Evolutionary conservation across 2,888 invertebrate species (phyloP).

Genomic region (Hermodice carunculata): DNA sequence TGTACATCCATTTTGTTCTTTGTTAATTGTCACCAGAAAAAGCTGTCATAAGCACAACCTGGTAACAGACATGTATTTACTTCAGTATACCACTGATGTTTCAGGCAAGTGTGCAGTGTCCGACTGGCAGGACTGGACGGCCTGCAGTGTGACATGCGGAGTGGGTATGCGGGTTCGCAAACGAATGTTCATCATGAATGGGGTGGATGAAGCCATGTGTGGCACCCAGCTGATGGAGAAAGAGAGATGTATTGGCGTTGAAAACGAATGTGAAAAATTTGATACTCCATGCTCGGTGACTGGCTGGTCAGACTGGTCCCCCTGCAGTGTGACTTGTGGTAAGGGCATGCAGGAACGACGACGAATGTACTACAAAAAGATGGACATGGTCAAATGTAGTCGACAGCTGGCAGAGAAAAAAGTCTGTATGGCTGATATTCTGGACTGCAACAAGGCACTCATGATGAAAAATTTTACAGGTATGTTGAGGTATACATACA

Average conservation of each 20-base stretch:
- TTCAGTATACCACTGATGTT: constrained; percentile 40
- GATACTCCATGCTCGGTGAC: constrained; percentile 72
- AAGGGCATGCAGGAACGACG: constrained; percentile 77
- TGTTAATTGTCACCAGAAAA: too few relatives aligned
- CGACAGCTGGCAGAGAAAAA: constrained; percentile 24
- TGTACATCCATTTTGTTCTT: too few relatives aligned
- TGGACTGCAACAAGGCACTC: constrained; percentile 61
- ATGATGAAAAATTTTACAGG: constrained; percentile 68
- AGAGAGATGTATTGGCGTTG: constrained; percentile 60
- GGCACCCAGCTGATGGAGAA: constrained; percentile 53
- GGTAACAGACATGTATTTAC: too few relatives aligned
- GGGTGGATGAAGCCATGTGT: constrained; percentile 56
- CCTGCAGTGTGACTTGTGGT: constrained; percentile 72
- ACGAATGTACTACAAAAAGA: constrained; percentile 14
- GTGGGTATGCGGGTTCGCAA: constrained; percentile 78
- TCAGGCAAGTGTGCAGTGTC: constrained; percentile 74
- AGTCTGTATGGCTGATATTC: constrained; percentile 22
- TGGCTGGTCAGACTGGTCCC: constrained; percentile 72
- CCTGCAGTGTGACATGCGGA: constrained; percentile 72
- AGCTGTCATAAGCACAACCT: too few relatives aligned
- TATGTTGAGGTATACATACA: constrained; percentile 31
- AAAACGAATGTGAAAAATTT: constrained; percentile 39
- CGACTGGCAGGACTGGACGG: constrained; percentile 72
- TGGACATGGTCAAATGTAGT: constrained; percentile 20
- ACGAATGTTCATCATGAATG: constrained; percentile 54